Evolutionary conservation across 2,113 vertebrate genomes (phyloP).

Genomic region (Phrynocephalus versicolor): DNA sequence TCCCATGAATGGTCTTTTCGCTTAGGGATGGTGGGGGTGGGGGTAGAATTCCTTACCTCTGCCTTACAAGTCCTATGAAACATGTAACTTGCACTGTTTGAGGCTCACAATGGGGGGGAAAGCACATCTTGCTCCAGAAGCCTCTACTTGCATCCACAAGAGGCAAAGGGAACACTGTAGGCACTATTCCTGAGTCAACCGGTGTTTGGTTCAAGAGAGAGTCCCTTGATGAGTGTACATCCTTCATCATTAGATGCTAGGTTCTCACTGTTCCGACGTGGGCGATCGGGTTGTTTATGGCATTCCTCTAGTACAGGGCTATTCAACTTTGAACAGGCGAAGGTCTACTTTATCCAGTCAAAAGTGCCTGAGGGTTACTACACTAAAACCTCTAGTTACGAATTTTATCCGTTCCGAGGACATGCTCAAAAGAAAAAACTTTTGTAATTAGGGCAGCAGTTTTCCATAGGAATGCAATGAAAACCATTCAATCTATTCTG

Average conservation of each 20-base stretch:
- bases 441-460: too few species aligned
- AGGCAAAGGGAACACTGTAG: neutral
- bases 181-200: neutral
- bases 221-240: too few species aligned
- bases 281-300: neutral
- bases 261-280: neutral
- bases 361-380: too few species aligned
- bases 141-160: neutral
- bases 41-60: neutral
- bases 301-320: neutral
- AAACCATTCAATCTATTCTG: too few species aligned
- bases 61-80: neutral
- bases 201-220: neutral
- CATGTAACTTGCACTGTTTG: neutral
- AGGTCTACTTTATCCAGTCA: too few species aligned
- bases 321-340: too few species aligned
- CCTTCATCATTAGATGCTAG: neutral
- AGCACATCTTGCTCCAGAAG: neutral
- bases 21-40: too few species aligned
- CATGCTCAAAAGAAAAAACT: too few species aligned
- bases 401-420: too few species aligned
- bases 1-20: neutral
- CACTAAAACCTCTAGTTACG: too few species aligned
- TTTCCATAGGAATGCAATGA: too few species aligned
- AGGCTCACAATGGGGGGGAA: neutral